Conservation (phyloP, 2,888 invertebrate species). For the Dilophus febrilis region DNA sequence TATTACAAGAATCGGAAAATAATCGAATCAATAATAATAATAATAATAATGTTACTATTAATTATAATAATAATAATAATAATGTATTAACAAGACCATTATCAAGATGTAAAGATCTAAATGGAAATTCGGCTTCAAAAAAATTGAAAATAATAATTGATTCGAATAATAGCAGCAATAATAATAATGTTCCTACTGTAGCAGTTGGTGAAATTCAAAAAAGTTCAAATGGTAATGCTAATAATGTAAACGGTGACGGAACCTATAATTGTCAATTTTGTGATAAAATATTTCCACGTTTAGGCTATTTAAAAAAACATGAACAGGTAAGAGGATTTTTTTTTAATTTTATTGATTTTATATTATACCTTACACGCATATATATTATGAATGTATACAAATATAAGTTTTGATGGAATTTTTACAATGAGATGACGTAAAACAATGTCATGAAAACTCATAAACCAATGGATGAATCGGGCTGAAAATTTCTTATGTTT, state of each 20-base stretch:
- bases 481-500: too few relatives aligned
- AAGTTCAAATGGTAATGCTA: too few relatives aligned
- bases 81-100: too few relatives aligned
- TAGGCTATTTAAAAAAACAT: constrained; percentile 77
- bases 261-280: constrained; percentile 86
- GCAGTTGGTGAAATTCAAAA: too few relatives aligned
- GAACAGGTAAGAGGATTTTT: constrained; percentile 84
- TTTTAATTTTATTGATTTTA: too few relatives aligned
- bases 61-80: constrained; percentile 12
- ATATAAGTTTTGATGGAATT: too few relatives aligned
- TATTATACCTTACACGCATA: too few relatives aligned
- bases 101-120: constrained; percentile 4
- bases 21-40: background rate
- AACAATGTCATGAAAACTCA: too few relatives aligned
- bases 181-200: too few relatives aligned
- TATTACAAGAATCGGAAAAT: constrained; percentile 9
- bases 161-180: background rate
- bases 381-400: too few relatives aligned
- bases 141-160: background rate
- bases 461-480: too few relatives aligned
- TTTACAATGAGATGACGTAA: too few relatives aligned
- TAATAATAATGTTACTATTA: background rate
- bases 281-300: constrained; percentile 75
- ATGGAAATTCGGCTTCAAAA: background rate
- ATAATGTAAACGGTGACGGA: constrained; percentile 31